A percentile compares a stretch with the other conserved stretches of the same genome.
Evolutionary conservation across 2,113 vertebrate species (phyloP).

Genomic region (Elaphurus davidianus): DNA sequence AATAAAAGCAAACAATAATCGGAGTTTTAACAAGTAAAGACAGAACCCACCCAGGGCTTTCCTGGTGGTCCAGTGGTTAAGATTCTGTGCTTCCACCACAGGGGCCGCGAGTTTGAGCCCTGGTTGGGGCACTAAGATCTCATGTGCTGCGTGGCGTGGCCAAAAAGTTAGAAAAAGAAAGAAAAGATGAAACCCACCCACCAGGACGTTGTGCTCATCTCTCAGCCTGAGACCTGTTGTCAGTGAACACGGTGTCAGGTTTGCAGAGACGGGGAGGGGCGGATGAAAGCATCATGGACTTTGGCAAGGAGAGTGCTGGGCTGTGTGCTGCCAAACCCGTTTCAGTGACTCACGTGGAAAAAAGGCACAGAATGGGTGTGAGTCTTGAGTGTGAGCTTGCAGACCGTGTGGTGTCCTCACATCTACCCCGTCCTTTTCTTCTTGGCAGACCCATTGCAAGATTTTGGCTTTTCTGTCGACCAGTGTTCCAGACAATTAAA

Average conservation of each 20-base stretch:
- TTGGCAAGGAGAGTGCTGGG: not conserved
- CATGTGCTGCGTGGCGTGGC: not conserved
- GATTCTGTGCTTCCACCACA: not conserved
- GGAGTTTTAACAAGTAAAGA: not conserved
- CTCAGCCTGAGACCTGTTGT: not conserved
- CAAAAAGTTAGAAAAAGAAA: not conserved
- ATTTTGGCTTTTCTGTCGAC: conserved; percentile 81
- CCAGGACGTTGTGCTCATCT: not conserved
- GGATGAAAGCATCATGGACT: not conserved
- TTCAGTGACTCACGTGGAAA: not conserved
- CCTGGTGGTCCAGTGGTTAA: not conserved
- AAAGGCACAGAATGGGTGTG: not conserved
- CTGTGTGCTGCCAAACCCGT: not conserved
- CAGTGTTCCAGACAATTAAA: conserved; percentile 62
- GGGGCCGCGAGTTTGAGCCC: rapidly evolving
- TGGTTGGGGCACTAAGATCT: not conserved
- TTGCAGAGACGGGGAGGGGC: not conserved
- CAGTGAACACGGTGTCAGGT: rapidly evolving
- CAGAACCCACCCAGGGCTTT: not conserved
- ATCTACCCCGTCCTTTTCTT: conserved; percentile 25
- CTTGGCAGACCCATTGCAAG: conserved; percentile 80
- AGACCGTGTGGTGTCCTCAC: not conserved
- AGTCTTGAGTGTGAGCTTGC: not conserved
- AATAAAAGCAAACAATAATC: not conserved
- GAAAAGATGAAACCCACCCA: not conserved